A percentile compares a stretch with the other conserved stretches of the same genome.
These are phyloP conservation scores for Dendrophyllia cribrosa DNA, from an alignment of 64 coral and sea anemone species.

Conservation along the genomic window DNA sequence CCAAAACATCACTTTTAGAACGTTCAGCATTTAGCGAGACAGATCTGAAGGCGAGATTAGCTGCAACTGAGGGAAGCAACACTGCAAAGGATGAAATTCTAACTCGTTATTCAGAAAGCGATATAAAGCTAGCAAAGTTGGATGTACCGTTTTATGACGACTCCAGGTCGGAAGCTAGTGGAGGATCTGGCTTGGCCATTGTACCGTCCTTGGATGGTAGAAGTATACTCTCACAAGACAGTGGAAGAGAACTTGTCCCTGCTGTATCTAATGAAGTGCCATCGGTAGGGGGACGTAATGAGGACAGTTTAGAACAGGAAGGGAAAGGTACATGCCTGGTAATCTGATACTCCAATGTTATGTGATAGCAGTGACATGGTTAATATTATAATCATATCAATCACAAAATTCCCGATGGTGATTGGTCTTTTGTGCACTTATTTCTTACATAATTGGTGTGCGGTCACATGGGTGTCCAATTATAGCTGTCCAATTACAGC, in stretches of 20 bases:
- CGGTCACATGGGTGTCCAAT: too few relatives aligned
- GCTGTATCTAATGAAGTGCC: slow-evolving; percentile 11
- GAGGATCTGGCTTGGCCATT: slow-evolving; percentile 67
- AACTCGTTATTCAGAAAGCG: slow-evolving; percentile 26
- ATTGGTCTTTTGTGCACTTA: too few relatives aligned
- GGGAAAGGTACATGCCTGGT: slow-evolving; percentile 33
- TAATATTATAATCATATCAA: too few relatives aligned
- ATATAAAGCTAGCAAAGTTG: slow-evolving; percentile 7
- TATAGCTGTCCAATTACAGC: too few relatives aligned
- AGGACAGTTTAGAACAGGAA: slow-evolving; percentile 27
- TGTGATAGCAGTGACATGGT: too few relatives aligned
- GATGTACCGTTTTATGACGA: slow-evolving; percentile 9
- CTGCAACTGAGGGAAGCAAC: neutral
- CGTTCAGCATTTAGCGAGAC: slow-evolving; percentile 36
- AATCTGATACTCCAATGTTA: too few relatives aligned
- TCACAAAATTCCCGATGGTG: too few relatives aligned
- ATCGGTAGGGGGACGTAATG: neutral
- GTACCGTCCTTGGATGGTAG: slow-evolving; percentile 30
- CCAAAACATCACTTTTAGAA: neutral
- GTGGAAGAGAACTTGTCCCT: slow-evolving; percentile 51
- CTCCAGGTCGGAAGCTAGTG: slow-evolving; percentile 52
- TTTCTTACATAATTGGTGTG: too few relatives aligned
- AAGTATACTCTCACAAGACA: slow-evolving; percentile 32
- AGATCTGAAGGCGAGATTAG: slow-evolving; percentile 8
- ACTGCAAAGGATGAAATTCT: neutral